Base-by-base conservation (phyloP, 2,888 invertebrate species). In the Lapara coniferarum region DNA sequence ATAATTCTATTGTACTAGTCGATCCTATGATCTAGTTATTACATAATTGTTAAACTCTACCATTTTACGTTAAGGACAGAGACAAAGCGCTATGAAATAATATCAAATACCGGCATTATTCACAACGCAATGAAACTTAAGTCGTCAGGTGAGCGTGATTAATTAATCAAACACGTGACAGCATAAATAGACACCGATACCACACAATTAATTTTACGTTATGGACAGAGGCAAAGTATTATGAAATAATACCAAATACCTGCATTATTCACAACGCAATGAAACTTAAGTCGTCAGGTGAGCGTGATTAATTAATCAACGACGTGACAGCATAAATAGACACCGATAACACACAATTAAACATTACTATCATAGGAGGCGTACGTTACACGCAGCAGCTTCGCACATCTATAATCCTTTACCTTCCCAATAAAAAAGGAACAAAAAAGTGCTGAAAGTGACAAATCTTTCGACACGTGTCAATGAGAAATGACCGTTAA, bases 301-400 rank as follows among this genome's bases (percentile, higher is more conserved):
- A 16, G 16, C 16, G 44, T n/a, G 58, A 44, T 44, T 44, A 59
- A 44, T 46, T 16, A 46, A 46, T 16, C 58, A 58, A 53, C 55
- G 19, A 55, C 55, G 55, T 19, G 19, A 55, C 19, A 37, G n/a
- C 8, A 44, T 58, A 37, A 57, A 58, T 58, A 59, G 46, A 59
- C 59, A 59, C 44, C n/a, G 44, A 59, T 37, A 3, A 53, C 53
- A n/a, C 55, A 55, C 55, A 55, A 19, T 16, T 7, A 19, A 55
- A 55, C n/a, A 59, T 59, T 59, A 59, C 37, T 10, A 16, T 58
- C 30, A 1, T 12, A 49, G 63, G 63, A 63, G 63, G 63, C 63
- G 46, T 63, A 46, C 16, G 46, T 7, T 49, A 8, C 12, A 57
- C 30, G 56, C 25, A 57, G 30, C 46, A 46, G 63, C 63, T 63